Evolutionary conservation across 1,140 invertebrate genomes (phyloP), one percentile per base, ranked within the genome.

Genomic region (Fopius arisanus): DNA sequence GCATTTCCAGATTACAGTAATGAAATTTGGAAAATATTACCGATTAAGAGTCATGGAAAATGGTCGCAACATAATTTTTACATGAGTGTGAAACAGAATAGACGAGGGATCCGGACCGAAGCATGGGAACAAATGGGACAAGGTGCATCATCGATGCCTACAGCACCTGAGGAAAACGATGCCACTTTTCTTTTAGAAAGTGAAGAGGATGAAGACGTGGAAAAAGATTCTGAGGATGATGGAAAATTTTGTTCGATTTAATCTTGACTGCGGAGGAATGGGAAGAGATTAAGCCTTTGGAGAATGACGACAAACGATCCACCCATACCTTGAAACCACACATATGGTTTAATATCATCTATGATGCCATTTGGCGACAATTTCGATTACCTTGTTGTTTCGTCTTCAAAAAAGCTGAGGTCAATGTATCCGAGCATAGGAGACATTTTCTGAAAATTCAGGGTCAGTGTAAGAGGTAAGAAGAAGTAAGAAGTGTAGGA

Each of bases 381-480:
- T 63, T 12, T 29, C 33, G 67, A 3, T 16, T 74, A 3, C 67
- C 67, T 23, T 70, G 67, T 66, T 33, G 29, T 7, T 74, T 65
- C 33, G 37, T 51, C 21, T 74, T 74, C 28, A 69, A 63, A 68
- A 19, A 29, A 31, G 65, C 48, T 7, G 16, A 74, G 0, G 66
- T 70, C 14, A 33, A 14, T 31, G 10, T 29, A 0, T 40, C 26
- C n/a, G n/a, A 9, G 2, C 29, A 14, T 66, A 43, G 28, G 16
- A 14, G 9, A 9, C 31, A 41, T 19, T 70, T 63, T 33, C n/a
- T 43, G 1, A 16, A 65, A 41, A 68, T 72, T n/a, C 29, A 19
- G 19, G 70, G 70, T 9, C 29, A 7, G 59, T 75, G 74, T 65
- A 72, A 48, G n/a, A n/a, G n/a, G n/a, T n/a, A n/a, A n/a, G n/a